Conservation (phyloP, 2,113 vertebrate species). For the Channa maculata region DNA sequence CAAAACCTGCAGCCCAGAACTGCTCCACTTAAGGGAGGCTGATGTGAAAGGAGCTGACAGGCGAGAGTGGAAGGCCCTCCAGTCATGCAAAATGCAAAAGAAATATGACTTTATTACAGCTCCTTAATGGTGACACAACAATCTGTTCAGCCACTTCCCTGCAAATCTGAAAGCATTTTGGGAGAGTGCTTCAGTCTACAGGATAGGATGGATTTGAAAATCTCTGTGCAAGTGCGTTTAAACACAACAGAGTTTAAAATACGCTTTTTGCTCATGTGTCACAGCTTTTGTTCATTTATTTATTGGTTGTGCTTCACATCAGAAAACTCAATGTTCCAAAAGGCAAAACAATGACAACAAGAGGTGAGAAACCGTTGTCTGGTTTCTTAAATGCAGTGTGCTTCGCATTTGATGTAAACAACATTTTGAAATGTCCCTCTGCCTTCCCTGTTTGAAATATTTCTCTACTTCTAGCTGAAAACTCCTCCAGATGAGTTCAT, state of each 20-base stretch:
- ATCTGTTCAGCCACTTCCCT: constrained; percentile 81
- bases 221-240: constrained; percentile 32
- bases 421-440: no score
- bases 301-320: constrained; percentile 8
- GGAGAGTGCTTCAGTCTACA: constrained; percentile 42
- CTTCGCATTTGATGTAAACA: no score
- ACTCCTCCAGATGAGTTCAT: no score
- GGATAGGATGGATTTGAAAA: constrained; percentile 19
- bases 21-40: constrained; percentile 89
- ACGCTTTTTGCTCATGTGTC: constrained; percentile 26
- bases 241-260: constrained; percentile 47
- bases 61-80: constrained; percentile 90
- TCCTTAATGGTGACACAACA: constrained; percentile 85
- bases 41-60: constrained; percentile 94
- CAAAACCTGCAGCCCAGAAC: constrained; percentile 88
- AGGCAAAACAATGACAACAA: neutral
- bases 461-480: no score
- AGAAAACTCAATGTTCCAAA: constrained; percentile 22
- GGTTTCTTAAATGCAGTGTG: no score
- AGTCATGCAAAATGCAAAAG: constrained; percentile 94
- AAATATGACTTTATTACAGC: constrained; percentile 86
- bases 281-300: constrained; percentile 22
- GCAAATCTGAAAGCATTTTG: constrained; percentile 70
- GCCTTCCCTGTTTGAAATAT: no score
- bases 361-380: no score